Conservation (phyloP, 2,113 vertebrate genomes). For the Archocentrus centrarchus region DNA sequence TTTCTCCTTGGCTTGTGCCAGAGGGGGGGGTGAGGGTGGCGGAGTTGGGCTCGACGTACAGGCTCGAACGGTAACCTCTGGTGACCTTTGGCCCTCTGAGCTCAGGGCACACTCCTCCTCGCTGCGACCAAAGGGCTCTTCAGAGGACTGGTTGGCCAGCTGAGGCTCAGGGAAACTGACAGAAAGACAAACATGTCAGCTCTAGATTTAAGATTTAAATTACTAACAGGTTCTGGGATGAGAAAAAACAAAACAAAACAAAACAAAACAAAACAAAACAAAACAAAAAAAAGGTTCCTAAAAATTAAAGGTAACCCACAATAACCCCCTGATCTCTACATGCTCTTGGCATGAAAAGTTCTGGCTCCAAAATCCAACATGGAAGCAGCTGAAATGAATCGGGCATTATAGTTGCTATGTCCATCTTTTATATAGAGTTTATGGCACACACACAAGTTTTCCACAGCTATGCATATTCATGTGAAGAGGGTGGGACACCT, state of each 20-base stretch:
- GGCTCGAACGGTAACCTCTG: conserved; percentile 21
- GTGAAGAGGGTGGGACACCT: not conserved
- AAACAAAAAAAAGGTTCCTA: too few relatives aligned
- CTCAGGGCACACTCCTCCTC: conserved; percentile 53
- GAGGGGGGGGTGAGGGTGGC: conserved; percentile 43
- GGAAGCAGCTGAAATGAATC: not conserved
- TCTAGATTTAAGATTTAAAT: not conserved
- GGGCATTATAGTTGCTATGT: not conserved
- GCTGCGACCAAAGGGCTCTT: conserved; percentile 33
- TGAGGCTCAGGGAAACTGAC: conserved; percentile 65
- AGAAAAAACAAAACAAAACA: too few relatives aligned
- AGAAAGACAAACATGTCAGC: not conserved
- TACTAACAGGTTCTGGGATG: not conserved
- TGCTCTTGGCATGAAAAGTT: rapidly evolving
- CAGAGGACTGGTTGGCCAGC: conserved; percentile 21
- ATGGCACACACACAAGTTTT: not conserved
- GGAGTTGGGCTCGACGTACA: conserved; percentile 50
- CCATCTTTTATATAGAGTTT: not conserved
- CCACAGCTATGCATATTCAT: not conserved
- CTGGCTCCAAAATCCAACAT: too few relatives aligned
- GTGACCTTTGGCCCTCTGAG: conserved; percentile 50
- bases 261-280: too few relatives aligned
- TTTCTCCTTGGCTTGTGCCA: conserved; percentile 36
- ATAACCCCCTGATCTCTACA: not conserved
- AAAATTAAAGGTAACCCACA: too few relatives aligned